These are phyloP conservation scores for Toxonevra muliebris DNA, from an alignment of 2,888 invertebrate genomes.

Conservation along the genomic window DNA sequence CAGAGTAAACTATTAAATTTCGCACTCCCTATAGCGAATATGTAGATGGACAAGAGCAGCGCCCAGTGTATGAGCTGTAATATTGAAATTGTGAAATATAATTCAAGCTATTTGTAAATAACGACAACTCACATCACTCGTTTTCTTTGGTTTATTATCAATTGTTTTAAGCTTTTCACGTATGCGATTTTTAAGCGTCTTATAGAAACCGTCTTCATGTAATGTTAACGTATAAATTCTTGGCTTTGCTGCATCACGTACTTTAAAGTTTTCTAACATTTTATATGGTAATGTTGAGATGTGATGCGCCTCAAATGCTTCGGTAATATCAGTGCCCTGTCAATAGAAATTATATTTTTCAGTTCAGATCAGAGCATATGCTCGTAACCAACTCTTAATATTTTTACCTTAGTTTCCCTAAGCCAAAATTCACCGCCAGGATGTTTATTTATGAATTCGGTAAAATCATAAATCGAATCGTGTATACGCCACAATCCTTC, in stretches of 20 bases:
- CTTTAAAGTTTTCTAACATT: conserved; percentile 73
- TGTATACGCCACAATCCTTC: conserved; percentile 83
- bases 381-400: neutral
- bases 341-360: neutral
- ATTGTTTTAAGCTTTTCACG: conserved; percentile 69
- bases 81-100: no score
- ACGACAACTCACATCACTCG: conserved; percentile 57
- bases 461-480: conserved; percentile 84
- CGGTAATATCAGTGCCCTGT: conserved; percentile 81
- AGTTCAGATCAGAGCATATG: neutral
- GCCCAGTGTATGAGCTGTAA: conserved; percentile 61
- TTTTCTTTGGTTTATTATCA: conserved; percentile 59
- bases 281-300: conserved; percentile 69
- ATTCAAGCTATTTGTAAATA: neutral
- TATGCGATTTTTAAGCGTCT: conserved; percentile 72
- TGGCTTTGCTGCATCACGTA: conserved; percentile 71
- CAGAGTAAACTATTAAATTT: conserved; percentile 55
- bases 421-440: conserved; percentile 88
- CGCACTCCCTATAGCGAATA: conserved; percentile 60
- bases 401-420: conserved; percentile 71
- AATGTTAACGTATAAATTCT: conserved; percentile 80
- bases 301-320: conserved; percentile 81
- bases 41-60: conserved; percentile 59
- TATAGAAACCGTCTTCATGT: conserved; percentile 78
- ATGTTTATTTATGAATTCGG: conserved; percentile 79